phyloP scores from a whole-genome alignment of 2,113 vertebrate species.

The Larimichthys polyactis region DNA sequence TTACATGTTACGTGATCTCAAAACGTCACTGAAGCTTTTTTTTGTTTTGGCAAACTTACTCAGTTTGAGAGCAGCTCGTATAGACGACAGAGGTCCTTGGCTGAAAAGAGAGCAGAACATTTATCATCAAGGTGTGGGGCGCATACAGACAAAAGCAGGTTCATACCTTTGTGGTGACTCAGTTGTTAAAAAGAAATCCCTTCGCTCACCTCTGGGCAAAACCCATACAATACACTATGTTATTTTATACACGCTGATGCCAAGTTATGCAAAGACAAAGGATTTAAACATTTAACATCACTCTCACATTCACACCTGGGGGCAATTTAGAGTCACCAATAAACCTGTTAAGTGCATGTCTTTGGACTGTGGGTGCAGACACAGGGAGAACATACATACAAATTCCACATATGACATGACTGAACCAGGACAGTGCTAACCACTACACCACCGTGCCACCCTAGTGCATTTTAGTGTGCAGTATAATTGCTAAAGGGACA shows the following conservation, averaged over 20 bases:
- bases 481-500: background rate
- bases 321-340: too few relatives aligned
- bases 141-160: background rate
- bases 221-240: background rate
- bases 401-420: too few relatives aligned
- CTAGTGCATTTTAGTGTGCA: background rate
- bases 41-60: constrained; percentile 85
- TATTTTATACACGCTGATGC: background rate
- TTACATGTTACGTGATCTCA: background rate
- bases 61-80: constrained; percentile 93
- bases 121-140: constrained; percentile 10
- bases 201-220: background rate
- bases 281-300: background rate
- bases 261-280: background rate
- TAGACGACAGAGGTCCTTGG: constrained; percentile 91
- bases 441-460: too few relatives aligned
- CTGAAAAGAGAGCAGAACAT: constrained; percentile 80
- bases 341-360: too few relatives aligned
- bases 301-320: too few relatives aligned
- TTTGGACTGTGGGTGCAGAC: too few relatives aligned
- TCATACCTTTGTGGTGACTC: constrained; percentile 35
- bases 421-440: too few relatives aligned
- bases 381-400: too few relatives aligned
- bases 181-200: background rate
- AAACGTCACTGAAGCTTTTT: background rate